Conservation (phyloP, 2,888 invertebrate genomes). For the Hydrotaea cyrtoneurina region DNA sequence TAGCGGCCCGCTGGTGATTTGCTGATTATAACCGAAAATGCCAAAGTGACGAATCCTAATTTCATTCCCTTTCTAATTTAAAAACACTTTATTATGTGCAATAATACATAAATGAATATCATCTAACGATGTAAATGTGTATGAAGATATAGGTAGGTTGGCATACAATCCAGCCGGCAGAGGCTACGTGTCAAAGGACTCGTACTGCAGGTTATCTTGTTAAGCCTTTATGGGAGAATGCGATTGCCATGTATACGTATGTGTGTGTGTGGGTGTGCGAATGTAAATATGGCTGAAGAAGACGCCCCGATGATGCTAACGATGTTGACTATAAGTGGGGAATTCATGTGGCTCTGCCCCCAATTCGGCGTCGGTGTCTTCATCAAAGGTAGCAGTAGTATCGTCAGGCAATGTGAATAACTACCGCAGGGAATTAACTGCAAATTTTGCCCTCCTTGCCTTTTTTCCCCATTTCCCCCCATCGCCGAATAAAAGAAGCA, state of each 20-base stretch:
- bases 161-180: background rate
- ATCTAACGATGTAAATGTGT: background rate
- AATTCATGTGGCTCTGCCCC: conserved; percentile 3
- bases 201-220: background rate
- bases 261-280: background rate
- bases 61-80: conserved; percentile 20
- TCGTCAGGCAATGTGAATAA: conserved; percentile 52
- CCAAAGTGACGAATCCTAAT: conserved; percentile 25
- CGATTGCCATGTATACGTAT: background rate
- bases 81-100: conserved; percentile 22
- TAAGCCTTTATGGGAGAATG: background rate
- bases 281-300: background rate
- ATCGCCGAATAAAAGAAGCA: background rate
- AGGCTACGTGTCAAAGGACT: background rate
- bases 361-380: background rate
- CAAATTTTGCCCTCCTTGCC: conserved; percentile 10
- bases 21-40: background rate
- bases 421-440: conserved; percentile 49
- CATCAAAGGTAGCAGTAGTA: conserved; percentile 51
- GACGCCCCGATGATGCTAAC: background rate
- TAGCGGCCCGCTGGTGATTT: too few relatives aligned
- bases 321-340: conserved; percentile 18
- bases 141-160: too few relatives aligned
- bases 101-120: background rate
- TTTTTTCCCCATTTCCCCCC: background rate